phyloP scores from a whole-genome alignment of 2,888 invertebrate genomes.

The Crioceris asparagi region DNA sequence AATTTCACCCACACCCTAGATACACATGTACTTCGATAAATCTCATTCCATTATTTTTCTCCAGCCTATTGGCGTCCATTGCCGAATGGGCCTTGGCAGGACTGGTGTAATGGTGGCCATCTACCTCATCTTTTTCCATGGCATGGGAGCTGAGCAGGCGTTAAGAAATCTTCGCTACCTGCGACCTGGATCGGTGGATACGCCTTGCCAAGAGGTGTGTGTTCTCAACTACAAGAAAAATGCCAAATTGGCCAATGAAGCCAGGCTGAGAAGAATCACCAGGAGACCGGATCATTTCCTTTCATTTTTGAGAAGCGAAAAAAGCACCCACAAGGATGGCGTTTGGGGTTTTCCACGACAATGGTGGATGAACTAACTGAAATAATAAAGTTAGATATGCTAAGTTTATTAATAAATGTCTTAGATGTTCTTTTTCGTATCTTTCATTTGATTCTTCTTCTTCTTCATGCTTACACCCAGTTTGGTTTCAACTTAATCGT shows the following conservation, averaged over 20 bases:
- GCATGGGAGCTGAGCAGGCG: conserved; percentile 50
- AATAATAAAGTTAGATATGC: too few species aligned
- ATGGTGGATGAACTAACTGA: too few species aligned
- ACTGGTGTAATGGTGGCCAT: conserved; percentile 65
- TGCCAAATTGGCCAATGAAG: conserved; percentile 14
- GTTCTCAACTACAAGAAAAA: conserved; percentile 13
- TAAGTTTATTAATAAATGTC: too few species aligned
- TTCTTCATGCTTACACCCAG: too few species aligned
- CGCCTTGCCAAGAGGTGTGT: conserved; percentile 44
- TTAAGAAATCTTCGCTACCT: conserved; percentile 47
- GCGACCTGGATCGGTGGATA: conserved; percentile 54
- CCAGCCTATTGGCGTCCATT: conserved; percentile 28
- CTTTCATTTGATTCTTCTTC: too few species aligned
- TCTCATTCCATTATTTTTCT: conserved; percentile 2
- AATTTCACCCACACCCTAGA: too few species aligned
- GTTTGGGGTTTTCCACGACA: conserved; percentile 15
- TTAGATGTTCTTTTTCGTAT: too few species aligned
- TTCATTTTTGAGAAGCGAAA: conserved; percentile 9
- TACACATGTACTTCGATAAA: too few species aligned
- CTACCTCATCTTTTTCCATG: conserved; percentile 53
- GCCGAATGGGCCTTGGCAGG: conserved; percentile 58
- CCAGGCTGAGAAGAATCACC: conserved; percentile 13
- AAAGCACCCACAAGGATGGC: conserved; percentile 11
- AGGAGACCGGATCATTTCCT: conserved; percentile 12
- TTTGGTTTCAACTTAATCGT: too few species aligned